These are phyloP conservation scores for Noctua janthe DNA, from an alignment of 2,888 invertebrate species.

Conservation along the genomic window DNA sequence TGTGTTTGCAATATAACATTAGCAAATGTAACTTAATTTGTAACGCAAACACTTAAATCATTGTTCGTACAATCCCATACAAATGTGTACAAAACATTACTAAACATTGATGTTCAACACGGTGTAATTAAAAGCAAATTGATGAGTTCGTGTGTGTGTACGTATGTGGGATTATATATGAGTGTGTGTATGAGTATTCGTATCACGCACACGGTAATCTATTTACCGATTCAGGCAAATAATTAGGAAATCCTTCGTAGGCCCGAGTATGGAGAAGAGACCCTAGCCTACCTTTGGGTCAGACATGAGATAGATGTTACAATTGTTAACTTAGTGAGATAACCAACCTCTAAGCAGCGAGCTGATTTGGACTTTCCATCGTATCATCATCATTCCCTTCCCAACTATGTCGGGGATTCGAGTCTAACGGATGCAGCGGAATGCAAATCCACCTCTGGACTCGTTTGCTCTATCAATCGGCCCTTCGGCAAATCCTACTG, in stretches of 20 bases:
- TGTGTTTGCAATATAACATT: conserved; percentile 45
- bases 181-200: conserved; percentile 49
- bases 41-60: conserved; percentile 63
- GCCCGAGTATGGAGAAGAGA: conserved; percentile 37
- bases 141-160: conserved; percentile 25
- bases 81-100: conserved; percentile 62
- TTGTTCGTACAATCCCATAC: conserved; percentile 51
- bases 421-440: background rate
- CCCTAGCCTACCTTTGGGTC: conserved; percentile 38
- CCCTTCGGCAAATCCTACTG: background rate
- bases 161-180: background rate
- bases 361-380: background rate
- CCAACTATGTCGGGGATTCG: too few species aligned
- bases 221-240: conserved; percentile 74
- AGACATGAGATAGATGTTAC: conserved; percentile 35
- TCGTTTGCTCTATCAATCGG: background rate
- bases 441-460: background rate
- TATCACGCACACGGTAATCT: conserved; percentile 70
- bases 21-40: conserved; percentile 54
- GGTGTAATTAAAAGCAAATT: conserved; percentile 62
- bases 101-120: conserved; percentile 61
- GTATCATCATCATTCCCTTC: background rate
- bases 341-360: background rate
- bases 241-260: conserved; percentile 71
- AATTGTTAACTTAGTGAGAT: too few species aligned